Evolutionary conservation across 2,888 invertebrate species (phyloP).

Genomic region (Balanococcus diminutus): DNA sequence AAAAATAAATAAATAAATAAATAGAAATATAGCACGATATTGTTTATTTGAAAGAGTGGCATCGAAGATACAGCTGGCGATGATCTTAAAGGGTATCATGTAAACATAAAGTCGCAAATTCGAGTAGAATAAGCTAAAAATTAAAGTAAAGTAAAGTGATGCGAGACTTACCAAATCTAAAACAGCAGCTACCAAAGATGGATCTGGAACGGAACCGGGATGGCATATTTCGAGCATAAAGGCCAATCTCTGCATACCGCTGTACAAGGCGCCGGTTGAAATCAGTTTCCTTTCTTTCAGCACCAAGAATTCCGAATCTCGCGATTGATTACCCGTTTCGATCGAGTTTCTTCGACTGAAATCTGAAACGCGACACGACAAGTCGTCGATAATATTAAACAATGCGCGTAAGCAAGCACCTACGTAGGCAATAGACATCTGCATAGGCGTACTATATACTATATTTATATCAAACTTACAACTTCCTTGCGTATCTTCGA

Average conservation of each 20-base stretch:
- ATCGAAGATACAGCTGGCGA: too few relatives aligned
- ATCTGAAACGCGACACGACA: conserved; percentile 63
- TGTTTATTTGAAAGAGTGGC: too few relatives aligned
- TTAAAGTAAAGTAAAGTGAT: too few relatives aligned
- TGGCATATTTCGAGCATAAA: conserved; percentile 94
- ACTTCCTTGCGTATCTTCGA: conserved; percentile 82
- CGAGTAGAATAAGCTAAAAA: not conserved
- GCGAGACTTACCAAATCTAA: conserved; percentile 91
- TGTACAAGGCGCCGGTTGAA: conserved; percentile 75
- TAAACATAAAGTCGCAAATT: not conserved
- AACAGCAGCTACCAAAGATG: conserved; percentile 90
- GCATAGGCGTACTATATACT: not conserved
- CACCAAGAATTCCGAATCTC: conserved; percentile 86
- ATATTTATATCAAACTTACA: conserved; percentile 65
- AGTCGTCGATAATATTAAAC: not conserved
- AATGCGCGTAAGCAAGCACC: not conserved
- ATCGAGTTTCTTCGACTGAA: conserved; percentile 81
- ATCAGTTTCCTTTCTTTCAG: conserved; percentile 87
- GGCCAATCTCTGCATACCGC: conserved; percentile 88
- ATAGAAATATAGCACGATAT: too few relatives aligned
- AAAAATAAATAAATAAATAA: not conserved
- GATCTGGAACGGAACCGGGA: conserved; percentile 95
- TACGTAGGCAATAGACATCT: not conserved
- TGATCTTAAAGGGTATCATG: too few relatives aligned
- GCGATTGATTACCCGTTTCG: conserved; percentile 77